A percentile compares a stretch with the other conserved stretches of the same genome.
Conservation (phyloP, 2,113 vertebrate genomes). For the Burhinus bistriatus region DNA sequence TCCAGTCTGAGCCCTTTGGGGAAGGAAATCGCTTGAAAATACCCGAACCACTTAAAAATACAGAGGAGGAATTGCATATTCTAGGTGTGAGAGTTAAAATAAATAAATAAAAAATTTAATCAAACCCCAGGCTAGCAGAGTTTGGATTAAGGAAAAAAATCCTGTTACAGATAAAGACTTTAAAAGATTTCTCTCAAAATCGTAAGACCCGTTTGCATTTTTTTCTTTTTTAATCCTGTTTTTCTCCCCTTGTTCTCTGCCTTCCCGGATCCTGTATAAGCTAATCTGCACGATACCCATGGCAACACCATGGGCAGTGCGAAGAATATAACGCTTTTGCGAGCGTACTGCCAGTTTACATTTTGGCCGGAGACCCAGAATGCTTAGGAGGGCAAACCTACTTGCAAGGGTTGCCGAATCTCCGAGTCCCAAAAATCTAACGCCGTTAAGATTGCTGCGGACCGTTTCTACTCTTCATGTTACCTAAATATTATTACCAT, state of each 20-base stretch:
- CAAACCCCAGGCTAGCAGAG: background rate
- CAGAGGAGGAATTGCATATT: background rate
- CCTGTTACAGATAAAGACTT: constrained; percentile 31
- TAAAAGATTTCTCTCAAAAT: constrained; percentile 16
- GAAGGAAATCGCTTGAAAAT: background rate
- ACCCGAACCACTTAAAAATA: background rate
- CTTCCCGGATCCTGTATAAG: background rate
- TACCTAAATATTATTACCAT: background rate
- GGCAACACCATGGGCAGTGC: background rate
- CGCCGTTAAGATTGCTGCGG: accelerated
- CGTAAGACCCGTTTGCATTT: background rate
- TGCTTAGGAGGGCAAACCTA: background rate
- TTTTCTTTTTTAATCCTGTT: constrained; percentile 13
- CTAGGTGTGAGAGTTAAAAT: background rate
- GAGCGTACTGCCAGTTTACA: background rate
- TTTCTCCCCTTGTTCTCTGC: constrained; percentile 34
- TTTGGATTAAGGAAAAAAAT: constrained; percentile 10
- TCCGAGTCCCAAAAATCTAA: background rate
- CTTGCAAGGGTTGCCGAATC: background rate
- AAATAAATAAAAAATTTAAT: background rate
- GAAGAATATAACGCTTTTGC: background rate
- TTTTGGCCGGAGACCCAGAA: background rate
- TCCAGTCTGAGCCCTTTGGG: background rate
- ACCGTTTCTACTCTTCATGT: background rate
- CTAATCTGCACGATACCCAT: background rate